phyloP scores from a whole-genome alignment of 2,797 vertebrate genomes.

The Alfaro cultratus region DNA sequence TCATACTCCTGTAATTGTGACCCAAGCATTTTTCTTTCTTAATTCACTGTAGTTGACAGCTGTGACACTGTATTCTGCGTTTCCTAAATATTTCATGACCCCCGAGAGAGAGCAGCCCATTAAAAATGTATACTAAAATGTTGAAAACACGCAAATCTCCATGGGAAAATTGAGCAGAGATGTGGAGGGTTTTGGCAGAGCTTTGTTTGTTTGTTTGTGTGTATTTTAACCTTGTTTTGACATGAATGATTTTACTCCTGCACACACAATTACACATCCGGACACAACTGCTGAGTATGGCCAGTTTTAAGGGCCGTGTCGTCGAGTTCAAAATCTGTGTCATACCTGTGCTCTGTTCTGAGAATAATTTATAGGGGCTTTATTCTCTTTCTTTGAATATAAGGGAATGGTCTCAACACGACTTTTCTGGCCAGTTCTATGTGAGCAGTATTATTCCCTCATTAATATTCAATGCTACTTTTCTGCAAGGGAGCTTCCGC shows the following conservation, averaged over 20 bases:
- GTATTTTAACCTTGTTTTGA: constrained; percentile 43
- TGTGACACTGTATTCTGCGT: constrained; percentile 65
- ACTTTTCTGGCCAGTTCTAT: constrained; percentile 59
- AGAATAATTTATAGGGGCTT: constrained; percentile 66
- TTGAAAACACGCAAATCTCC: constrained; percentile 52
- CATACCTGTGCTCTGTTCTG: constrained; percentile 17
- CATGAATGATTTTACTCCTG: constrained; percentile 22
- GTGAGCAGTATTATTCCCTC: constrained; percentile 64
- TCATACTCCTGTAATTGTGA: constrained; percentile 44
- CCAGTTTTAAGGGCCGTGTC: constrained; percentile 31
- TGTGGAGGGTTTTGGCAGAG: constrained; percentile 35
- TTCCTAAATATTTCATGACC: constrained; percentile 70
- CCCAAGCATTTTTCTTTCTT: constrained; percentile 30
- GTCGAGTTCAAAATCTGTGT: constrained; percentile 26
- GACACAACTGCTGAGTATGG: constrained; percentile 27
- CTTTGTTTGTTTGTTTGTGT: constrained; percentile 14
- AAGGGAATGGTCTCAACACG: constrained; percentile 59
- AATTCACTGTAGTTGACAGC: constrained; percentile 62
- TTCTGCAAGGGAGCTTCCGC: constrained; percentile 61
- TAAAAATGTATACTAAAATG: constrained; percentile 73
- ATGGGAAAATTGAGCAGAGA: constrained; percentile 49
- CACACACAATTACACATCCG: constrained; percentile 18
- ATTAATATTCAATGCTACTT: constrained; percentile 75
- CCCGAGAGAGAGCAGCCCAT: constrained; percentile 60
- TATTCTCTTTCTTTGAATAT: constrained; percentile 50